Evolutionary conservation across 2,888 invertebrate genomes (phyloP), one percentile per base, ranked within the genome.

Genomic region (Eupeodes luniger): DNA sequence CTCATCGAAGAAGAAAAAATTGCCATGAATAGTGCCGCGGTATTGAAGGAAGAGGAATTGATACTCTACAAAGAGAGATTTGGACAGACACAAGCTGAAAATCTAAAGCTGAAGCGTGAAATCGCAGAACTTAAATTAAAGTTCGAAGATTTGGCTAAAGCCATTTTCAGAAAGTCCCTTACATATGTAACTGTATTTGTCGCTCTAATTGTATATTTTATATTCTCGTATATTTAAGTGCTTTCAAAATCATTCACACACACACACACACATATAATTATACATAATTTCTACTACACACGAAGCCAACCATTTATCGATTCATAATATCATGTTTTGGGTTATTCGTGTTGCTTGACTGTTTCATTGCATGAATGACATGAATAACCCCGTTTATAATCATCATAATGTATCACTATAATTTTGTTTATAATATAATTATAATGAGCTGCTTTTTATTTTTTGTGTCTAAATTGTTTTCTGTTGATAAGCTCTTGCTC

Each of bases 11-110:
- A 92, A 47, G 93, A 93, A 64, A 85, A 91, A 34, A 90, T 89
- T 76, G 90, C 91, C 74, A 91, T 93, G 14, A 93, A 91, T 81
- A 91, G 90, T 81, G 90, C 90, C 27, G 90, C 91, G 40, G 89
- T 93, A 55, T 91, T 92, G 89, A 91, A 91, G 0, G 94, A 94
- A 79, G 94, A 94, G 84, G 94, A 94, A 81, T 87, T 94, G 6
- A 92, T 94, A 64, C 90, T 92, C 53, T 93, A 92, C 90, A 94
- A 94, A 90, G 93, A 94, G 81, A 92, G 92, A 66, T 91, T 93
- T 85, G 93, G 93, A 55, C 85, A 91, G 79, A 91, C 92, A 12
- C 92, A 92, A 83, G 91, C 85, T 10, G 92, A 91, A 84, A 93
- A 93, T 91, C 81, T 93, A 4, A 90, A 91, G 77, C 86, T 94